A percentile compares a stretch with the other conserved stretches of the same genome.
These are phyloP conservation scores for Porphyrio hochstetteri DNA, from an alignment of 2,113 vertebrate species.

Conservation along the genomic window DNA sequence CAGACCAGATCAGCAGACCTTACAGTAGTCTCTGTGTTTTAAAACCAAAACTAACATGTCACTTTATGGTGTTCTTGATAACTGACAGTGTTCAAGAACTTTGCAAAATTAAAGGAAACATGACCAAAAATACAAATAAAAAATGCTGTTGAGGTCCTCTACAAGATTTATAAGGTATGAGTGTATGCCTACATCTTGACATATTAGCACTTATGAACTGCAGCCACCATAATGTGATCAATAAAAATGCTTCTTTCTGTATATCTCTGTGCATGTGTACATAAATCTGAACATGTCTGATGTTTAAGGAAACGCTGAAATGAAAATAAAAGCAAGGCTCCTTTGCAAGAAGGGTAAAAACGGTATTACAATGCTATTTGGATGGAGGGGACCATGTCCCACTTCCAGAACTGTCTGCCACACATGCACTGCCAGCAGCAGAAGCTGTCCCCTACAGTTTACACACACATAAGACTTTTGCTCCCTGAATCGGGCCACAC, in stretches of 20 bases:
- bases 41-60: not conserved
- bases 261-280: fast-evolving
- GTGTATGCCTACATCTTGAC: not conserved
- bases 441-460: not conserved
- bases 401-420: not conserved
- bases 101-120: not conserved
- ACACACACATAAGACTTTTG: conserved; percentile 47
- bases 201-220: not conserved
- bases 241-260: not conserved
- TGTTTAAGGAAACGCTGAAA: not conserved
- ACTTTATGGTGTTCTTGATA: not conserved
- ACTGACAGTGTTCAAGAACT: not conserved
- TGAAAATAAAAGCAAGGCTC: not conserved
- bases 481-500: conserved; percentile 41
- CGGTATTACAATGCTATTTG: not conserved
- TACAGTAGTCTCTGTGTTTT: not conserved
- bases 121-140: not conserved
- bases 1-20: not conserved
- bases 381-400: fast-evolving
- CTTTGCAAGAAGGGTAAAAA: not conserved
- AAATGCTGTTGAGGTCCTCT: not conserved
- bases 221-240: not conserved
- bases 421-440: not conserved
- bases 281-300: not conserved
- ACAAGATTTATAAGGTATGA: not conserved